phyloP scores from a whole-genome alignment of 1,140 invertebrate species.

The Megalonaias nervosa region DNA sequence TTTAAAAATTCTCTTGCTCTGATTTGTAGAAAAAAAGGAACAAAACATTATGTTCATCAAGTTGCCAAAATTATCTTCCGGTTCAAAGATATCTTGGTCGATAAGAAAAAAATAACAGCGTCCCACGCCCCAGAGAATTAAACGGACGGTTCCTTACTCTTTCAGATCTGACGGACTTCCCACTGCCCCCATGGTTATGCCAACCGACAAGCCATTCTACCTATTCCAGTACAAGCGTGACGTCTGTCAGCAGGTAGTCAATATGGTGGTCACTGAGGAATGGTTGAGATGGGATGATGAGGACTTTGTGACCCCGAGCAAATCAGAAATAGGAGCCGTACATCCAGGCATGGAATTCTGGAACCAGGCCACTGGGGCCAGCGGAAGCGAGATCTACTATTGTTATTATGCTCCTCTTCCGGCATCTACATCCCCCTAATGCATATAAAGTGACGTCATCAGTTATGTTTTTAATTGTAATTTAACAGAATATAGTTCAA shows the following conservation, averaged over 20 bases:
- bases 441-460: background rate
- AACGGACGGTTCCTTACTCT: background rate
- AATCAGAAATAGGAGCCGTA: slow-evolving; percentile 30
- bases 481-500: too few relatives aligned
- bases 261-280: slow-evolving; percentile 32
- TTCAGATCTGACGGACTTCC: slow-evolving; percentile 35
- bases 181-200: slow-evolving; percentile 15
- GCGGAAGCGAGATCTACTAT: slow-evolving; percentile 37
- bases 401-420: slow-evolving; percentile 24
- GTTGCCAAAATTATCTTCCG: too few relatives aligned
- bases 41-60: too few relatives aligned
- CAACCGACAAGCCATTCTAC: slow-evolving; percentile 34
- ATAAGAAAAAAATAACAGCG: too few relatives aligned
- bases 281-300: slow-evolving; percentile 35
- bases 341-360: slow-evolving; percentile 37
- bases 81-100: too few relatives aligned
- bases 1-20: too few relatives aligned
- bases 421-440: background rate
- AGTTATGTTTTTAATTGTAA: background rate
- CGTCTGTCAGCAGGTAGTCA: slow-evolving; percentile 34
- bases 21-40: too few relatives aligned
- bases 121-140: too few relatives aligned
- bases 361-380: slow-evolving; percentile 32
- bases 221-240: slow-evolving; percentile 38
- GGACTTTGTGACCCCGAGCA: slow-evolving; percentile 34